Evolutionary conservation across 2,113 vertebrate genomes (phyloP), one percentile per base, ranked within the genome.

Genomic region (Erpornis zantholeuca): DNA sequence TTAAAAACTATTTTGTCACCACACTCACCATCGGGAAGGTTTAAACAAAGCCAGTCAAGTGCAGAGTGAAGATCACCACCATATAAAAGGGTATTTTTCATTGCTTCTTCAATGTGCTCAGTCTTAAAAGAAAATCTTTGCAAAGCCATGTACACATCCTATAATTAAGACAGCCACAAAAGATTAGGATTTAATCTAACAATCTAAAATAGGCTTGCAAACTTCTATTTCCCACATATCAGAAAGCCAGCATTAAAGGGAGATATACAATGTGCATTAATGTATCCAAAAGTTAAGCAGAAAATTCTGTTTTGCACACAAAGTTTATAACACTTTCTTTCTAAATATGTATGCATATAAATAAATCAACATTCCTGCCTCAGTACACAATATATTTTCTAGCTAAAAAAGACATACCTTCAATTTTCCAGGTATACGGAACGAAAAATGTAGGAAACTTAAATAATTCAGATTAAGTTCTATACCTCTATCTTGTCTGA

Each of bases 41-140:
- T 99, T 72, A 99, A 98, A 97, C 99, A 99, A 66, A 99, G 98
- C 99, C 99, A 99, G 42, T 99, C 99, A 57, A 99, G 98, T 12
- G 99, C 99, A 77, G 99, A 99, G 96, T 99, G 99, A 79, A 99
- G 99, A 96, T 99, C 99, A 19, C 99, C 99, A 69, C 99, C 99
- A 22, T 99, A 98, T 21, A 99, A 94, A 68, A 99, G 97, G 7
- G 99, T 99, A 88, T 98, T 99, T 96, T 99, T 99, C 99, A 99
- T 99, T 24, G 99, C 99, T 94, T 99, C 99, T 95, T 99, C 99
- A 50, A 99, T 99, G 95, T 99, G 99, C 31, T 99, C 99, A 25
- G 98, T 98, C 93, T 99, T 99, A 92, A 99, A 99, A 69, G 97
- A 98, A 95, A 99, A 99, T 84, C 96, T 98, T 94, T 99, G 98